Base-by-base conservation (phyloP, 2,797 vertebrate genomes). In the Nothura maculosa region DNA sequence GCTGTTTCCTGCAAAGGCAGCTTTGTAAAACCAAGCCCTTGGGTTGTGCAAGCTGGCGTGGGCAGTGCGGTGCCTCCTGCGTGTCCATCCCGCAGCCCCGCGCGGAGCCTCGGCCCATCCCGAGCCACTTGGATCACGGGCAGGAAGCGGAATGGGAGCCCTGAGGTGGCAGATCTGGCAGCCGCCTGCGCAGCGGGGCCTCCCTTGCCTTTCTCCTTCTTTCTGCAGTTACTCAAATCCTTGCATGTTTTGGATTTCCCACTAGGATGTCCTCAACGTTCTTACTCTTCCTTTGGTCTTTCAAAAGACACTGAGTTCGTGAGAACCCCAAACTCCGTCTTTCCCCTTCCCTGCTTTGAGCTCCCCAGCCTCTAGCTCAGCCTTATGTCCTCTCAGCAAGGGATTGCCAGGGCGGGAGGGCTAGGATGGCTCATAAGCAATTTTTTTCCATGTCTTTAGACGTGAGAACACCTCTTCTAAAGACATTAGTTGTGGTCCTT, bases 311-410 rank as follows among this genome's bases (percentile, higher is more conserved):
- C 2, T 22, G 27, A 48, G 81, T 72, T 87, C 0, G 28, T 3
- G 45, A 10, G 64, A 84, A 80, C 11, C 15, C 28, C 22, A 19
- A 57, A 57, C 5, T 14, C 10, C 4, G 19, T 30, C 3, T 55
- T 50, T 57, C 75, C 1, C 13, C 52, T 81, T 68, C 13, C 10
- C 12, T 30, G 0, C 9, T 22, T 27, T 45, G 34, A 36, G 13
- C 12, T 88, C 3, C 18, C 19, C 10, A 62, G 27, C 5, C 48
- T 4, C 3, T 70, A 58, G 20, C 6, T 12, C 8, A 40, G 6
- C 0, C 0, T 18, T 52, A 25, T 58, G 47, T 40, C 19, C 21
- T 1, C 0, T 60, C 22, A 5, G 52, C 66, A 85, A n/a, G 27
- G 22, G 9, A 16, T 60, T 79, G 68, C 14, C 40, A 54, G 22